Evolutionary conservation across 1,140 invertebrate genomes (phyloP).

Genomic region (Portunus trituberculatus): DNA sequence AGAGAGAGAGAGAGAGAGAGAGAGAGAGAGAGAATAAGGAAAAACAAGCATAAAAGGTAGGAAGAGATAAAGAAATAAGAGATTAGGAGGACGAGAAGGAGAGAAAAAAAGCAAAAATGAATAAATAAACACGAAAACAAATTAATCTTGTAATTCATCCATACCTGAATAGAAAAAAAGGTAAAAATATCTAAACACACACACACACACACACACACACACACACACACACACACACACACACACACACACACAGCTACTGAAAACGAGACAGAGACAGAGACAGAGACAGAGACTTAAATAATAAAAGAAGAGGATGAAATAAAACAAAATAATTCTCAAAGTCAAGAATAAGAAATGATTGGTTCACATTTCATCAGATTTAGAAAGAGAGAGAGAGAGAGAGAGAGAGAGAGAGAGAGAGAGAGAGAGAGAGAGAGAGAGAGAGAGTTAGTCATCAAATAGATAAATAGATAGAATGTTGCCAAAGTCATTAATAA

Average conservation of each 20-base stretch:
- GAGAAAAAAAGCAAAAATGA: neutral
- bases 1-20: neutral
- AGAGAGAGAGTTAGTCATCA: too few species aligned
- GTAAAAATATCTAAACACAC: neutral
- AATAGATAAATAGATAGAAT: too few species aligned
- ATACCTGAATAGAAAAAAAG: neutral
- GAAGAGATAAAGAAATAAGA: too few species aligned
- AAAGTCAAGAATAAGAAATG: too few species aligned
- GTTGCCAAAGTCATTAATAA: too few species aligned
- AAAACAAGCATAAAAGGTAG: neutral
- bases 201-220: neutral
- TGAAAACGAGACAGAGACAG: too few species aligned
- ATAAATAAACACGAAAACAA: neutral
- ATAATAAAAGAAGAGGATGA: neutral
- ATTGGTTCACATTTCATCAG: too few species aligned
- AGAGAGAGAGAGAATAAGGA: slow-evolving; percentile 6
- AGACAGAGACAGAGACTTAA: neutral
- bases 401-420: too few species aligned
- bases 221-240: slow-evolving; percentile 43
- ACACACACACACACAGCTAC: slow-evolving; percentile 35
- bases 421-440: too few species aligned
- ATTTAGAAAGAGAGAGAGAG: too few species aligned
- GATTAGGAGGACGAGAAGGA: neutral
- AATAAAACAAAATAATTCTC: too few species aligned
- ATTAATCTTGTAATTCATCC: slow-evolving; percentile 6